phyloP scores from a whole-genome alignment of 2,797 vertebrate species.

The Enteromius radiatus region DNA sequence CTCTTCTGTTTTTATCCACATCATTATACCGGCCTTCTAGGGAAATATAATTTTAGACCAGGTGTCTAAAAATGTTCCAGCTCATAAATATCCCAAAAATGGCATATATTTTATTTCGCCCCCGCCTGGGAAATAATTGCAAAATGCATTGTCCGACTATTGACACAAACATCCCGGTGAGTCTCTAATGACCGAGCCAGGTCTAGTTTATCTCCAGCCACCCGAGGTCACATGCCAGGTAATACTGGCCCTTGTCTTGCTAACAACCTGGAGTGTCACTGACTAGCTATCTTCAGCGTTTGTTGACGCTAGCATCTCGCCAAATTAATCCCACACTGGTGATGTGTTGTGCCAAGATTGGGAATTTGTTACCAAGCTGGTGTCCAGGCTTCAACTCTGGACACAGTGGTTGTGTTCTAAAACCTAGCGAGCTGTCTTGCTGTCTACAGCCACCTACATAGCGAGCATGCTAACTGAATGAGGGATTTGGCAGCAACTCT shows the following conservation, averaged over 20 bases:
- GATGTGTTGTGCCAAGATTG: neutral
- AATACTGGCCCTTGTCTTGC: constrained; percentile 37
- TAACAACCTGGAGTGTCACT: constrained; percentile 55
- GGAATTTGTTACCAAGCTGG: constrained; percentile 2
- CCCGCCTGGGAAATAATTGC: constrained; percentile 19
- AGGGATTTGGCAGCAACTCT: neutral
- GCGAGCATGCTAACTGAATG: neutral
- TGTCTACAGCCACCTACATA: too few relatives aligned
- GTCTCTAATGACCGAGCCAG: constrained; percentile 42
- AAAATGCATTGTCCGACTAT: neutral
- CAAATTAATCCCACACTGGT: constrained; percentile 20
- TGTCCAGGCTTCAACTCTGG: neutral
- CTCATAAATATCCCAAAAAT: constrained; percentile 14
- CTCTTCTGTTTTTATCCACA: neutral
- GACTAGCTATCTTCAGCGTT: constrained; percentile 38
- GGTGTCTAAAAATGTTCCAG: constrained; percentile 1
- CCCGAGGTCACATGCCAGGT: constrained; percentile 49
- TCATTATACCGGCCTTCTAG: neutral
- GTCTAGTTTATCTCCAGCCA: constrained; percentile 24
- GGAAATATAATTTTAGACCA: neutral
- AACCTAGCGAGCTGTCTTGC: neutral
- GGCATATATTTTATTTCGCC: neutral
- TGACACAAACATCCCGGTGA: constrained; percentile 20
- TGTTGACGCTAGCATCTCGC: constrained; percentile 21
- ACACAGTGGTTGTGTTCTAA: neutral